phyloP scores from a whole-genome alignment of 23 tunicate genomes.

The Styela plicata region DNA sequence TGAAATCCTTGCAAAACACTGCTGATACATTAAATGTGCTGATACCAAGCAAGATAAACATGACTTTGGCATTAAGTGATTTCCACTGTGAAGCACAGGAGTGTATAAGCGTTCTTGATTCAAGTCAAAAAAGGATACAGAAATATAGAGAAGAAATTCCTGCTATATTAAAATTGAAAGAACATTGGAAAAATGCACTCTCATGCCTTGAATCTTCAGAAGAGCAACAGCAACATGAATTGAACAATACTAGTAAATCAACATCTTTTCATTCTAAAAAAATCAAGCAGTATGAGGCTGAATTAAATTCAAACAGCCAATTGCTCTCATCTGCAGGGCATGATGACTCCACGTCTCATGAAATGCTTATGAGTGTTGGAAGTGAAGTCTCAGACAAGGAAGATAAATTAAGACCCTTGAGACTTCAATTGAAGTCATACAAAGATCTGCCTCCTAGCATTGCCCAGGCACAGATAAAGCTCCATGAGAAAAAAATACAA shows the following conservation, averaged over 20 bases:
- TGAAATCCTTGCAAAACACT: not conserved
- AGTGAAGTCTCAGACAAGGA: not conserved
- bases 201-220: not conserved
- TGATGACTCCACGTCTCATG: not conserved
- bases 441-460: not conserved
- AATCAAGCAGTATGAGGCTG: not conserved
- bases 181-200: not conserved
- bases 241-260: not conserved
- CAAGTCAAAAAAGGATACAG: not conserved
- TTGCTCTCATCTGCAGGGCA: not conserved
- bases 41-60: not conserved
- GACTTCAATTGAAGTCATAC: not conserved
- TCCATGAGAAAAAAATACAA: not conserved
- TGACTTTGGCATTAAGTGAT: not conserved
- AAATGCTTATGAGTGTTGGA: not conserved
- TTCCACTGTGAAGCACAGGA: not conserved
- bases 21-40: not conserved
- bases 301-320: not conserved
- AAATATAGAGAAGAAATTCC: not conserved
- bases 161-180: not conserved
- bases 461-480: not conserved
- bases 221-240: not conserved
- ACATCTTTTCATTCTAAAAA: not conserved
- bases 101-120: not conserved
- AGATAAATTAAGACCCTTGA: not conserved